Conservation (phyloP, 2,888 invertebrate species). For the Mimachlamys varia region DNA sequence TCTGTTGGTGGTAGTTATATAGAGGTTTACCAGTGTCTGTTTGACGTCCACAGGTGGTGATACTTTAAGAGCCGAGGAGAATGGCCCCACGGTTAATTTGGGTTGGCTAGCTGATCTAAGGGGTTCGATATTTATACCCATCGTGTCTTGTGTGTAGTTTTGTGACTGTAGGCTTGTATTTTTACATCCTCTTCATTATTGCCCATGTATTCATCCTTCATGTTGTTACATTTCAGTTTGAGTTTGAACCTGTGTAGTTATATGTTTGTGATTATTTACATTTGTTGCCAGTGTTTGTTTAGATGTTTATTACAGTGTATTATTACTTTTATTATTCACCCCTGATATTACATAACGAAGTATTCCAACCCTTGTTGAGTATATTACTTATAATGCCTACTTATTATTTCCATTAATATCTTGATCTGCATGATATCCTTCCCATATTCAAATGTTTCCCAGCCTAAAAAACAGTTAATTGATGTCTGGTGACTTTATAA, state of each 20-base stretch:
- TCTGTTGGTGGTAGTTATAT: no score
- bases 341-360: no score
- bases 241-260: not conserved
- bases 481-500: no score
- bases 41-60: slow-evolving; percentile 1
- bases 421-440: no score
- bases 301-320: no score
- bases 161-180: not conserved
- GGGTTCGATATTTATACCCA: slow-evolving; percentile 4
- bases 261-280: not conserved
- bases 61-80: not conserved
- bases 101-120: slow-evolving; percentile 6
- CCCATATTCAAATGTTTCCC: no score
- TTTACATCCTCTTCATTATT: not conserved
- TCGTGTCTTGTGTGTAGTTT: not conserved
- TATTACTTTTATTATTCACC: no score
- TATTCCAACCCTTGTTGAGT: no score
- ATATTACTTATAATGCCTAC: no score
- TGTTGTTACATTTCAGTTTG: not conserved
- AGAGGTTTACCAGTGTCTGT: not conserved
- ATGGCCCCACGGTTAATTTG: slow-evolving; percentile 17
- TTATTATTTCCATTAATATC: no score
- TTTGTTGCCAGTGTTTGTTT: not conserved
- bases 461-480: no score
- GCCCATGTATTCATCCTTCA: not conserved